Evolutionary conservation across 2,888 invertebrate genomes (phyloP).

Genomic region (Nemotelus nigrinus): DNA sequence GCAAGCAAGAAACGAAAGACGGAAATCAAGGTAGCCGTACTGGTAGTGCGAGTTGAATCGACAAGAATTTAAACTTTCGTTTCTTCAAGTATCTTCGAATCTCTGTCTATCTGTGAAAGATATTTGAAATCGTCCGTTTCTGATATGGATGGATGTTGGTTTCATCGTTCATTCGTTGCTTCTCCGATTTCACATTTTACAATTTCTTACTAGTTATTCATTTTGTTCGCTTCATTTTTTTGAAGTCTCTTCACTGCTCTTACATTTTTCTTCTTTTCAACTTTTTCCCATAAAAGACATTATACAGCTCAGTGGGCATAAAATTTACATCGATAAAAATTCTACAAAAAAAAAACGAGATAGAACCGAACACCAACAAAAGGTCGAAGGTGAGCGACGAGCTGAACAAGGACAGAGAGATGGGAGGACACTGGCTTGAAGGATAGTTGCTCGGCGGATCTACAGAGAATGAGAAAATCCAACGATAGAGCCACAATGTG

Average conservation of each 20-base stretch:
- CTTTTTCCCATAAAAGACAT: conserved; percentile 44
- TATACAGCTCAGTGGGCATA: conserved; percentile 48
- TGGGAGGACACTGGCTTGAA: neutral
- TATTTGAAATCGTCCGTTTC: neutral
- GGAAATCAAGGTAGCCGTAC: conserved; percentile 9
- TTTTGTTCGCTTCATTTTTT: neutral
- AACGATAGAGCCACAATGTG: too few species aligned
- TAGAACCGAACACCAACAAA: neutral
- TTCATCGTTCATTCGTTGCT: neutral
- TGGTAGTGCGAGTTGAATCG: neutral
- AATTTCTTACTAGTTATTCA: neutral
- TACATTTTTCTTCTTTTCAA: neutral
- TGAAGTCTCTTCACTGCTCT: neutral
- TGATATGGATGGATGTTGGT: neutral
- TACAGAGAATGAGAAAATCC: too few species aligned
- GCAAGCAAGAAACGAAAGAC: neutral
- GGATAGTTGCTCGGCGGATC: too few species aligned
- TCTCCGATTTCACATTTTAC: conserved; percentile 10
- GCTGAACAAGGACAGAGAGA: neutral
- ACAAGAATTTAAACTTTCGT: conserved; percentile 28
- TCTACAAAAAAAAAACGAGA: neutral
- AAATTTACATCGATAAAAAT: conserved; percentile 47
- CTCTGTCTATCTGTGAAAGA: neutral
- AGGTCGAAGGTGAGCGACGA: neutral
- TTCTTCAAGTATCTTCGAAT: conserved; percentile 16